Percentiles rank a stretch among this genome's conserved stretches.
Evolutionary conservation across 2,113 vertebrate species (phyloP).

Genomic region (Leptobrachium ailaonicum): DNA sequence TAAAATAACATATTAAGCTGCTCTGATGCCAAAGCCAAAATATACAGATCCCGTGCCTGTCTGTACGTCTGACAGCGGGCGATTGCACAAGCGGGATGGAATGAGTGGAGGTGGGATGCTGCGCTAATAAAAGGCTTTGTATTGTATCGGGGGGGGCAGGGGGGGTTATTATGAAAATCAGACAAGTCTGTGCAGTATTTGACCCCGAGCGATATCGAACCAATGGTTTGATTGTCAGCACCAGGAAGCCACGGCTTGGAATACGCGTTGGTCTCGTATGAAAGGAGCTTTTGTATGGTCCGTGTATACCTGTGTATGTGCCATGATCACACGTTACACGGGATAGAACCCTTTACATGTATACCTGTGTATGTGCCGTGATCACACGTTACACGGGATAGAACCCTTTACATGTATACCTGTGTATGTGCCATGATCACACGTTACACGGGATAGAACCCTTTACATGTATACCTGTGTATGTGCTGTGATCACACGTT

Average conservation of each 20-base stretch:
- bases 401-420: too few relatives aligned
- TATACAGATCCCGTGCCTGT: constrained; percentile 24
- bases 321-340: too few relatives aligned
- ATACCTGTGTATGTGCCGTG: too few relatives aligned
- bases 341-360: too few relatives aligned
- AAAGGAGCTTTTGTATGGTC: neutral
- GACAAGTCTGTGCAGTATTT: constrained; percentile 2
- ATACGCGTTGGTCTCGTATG: neutral
- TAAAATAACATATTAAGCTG: constrained; percentile 26
- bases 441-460: too few relatives aligned
- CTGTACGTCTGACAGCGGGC: constrained; percentile 9
- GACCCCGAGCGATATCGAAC: neutral
- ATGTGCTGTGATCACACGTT: too few relatives aligned
- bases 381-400: too few relatives aligned
- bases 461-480: too few relatives aligned
- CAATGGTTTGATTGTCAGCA: neutral
- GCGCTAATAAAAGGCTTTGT: constrained; percentile 31
- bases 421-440: too few relatives aligned
- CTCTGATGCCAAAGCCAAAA: constrained; percentile 28
- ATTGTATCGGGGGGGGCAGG: neutral
- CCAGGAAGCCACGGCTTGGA: neutral
- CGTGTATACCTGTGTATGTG: neutral
- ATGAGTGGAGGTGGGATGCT: neutral
- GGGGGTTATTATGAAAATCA: neutral
- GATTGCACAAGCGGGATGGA: neutral